Conservation (phyloP, 1,140 invertebrate genomes). For the Aphelinus atriplicis region DNA sequence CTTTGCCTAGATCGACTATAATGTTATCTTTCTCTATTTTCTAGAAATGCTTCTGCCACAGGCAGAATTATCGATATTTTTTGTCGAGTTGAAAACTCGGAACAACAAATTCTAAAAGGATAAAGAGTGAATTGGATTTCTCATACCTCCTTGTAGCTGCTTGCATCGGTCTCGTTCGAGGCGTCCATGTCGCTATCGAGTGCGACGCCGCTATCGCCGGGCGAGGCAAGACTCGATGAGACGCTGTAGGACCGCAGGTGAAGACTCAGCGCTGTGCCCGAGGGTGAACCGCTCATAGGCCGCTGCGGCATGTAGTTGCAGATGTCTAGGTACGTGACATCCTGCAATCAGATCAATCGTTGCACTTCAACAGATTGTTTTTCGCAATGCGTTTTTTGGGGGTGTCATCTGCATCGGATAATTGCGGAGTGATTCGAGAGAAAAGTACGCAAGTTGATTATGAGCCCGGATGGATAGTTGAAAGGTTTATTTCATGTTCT, state of each 20-base stretch:
- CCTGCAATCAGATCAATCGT: conserved; percentile 46
- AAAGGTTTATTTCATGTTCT: no score
- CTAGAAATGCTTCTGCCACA: no score
- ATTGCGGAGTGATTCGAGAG: no score
- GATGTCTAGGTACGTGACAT: conserved; percentile 64
- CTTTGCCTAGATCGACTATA: no score
- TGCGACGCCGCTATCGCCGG: conserved; percentile 63
- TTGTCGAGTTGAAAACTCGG: no score
- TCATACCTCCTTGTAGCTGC: conserved; percentile 62
- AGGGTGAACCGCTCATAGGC: conserved; percentile 64
- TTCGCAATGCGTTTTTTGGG: no score
- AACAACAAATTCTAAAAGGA: background rate
- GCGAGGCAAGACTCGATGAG: conserved; percentile 63
- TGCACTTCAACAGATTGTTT: no score
- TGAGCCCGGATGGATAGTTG: no score
- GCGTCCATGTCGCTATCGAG: conserved; percentile 65
- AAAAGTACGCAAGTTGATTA: no score
- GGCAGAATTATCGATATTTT: no score
- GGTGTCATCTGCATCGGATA: no score
- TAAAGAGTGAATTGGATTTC: background rate
- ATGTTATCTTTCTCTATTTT: no score
- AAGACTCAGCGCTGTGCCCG: conserved; percentile 59
- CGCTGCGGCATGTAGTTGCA: conserved; percentile 65
- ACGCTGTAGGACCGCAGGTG: conserved; percentile 60
- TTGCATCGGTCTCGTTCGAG: conserved; percentile 62